Evolutionary conservation across 2,888 invertebrate genomes (phyloP).

Genomic region (Mystacides longicornis): DNA sequence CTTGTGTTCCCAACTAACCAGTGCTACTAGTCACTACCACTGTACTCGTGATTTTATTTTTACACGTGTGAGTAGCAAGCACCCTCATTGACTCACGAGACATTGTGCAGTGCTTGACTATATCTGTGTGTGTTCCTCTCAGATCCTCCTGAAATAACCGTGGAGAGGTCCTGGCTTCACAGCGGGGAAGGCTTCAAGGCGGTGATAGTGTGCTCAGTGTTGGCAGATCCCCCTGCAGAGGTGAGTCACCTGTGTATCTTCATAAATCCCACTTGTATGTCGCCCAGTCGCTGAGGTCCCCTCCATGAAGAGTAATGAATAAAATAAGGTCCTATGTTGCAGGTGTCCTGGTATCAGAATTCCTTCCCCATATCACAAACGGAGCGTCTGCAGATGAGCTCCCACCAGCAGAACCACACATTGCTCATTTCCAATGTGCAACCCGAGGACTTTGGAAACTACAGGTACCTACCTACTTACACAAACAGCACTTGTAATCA

Average conservation of each 20-base stretch:
- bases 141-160: slow-evolving; percentile 65
- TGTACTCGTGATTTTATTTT: too few relatives aligned
- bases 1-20: too few relatives aligned
- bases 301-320: too few relatives aligned
- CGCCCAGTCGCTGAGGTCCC: too few relatives aligned
- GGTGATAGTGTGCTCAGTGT: slow-evolving; percentile 59
- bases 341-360: slow-evolving; percentile 67
- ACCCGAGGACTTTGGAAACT: slow-evolving; percentile 64
- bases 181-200: slow-evolving; percentile 63
- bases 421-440: slow-evolving; percentile 53
- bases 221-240: slow-evolving; percentile 61
- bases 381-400: slow-evolving; percentile 63
- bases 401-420: slow-evolving; percentile 61
- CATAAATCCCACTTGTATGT: too few relatives aligned
- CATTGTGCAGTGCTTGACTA: background rate
- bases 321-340: too few relatives aligned
- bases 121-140: slow-evolving; percentile 28
- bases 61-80: too few relatives aligned
- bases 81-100: too few relatives aligned
- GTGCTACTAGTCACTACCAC: too few relatives aligned
- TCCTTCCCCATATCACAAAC: slow-evolving; percentile 59
- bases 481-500: too few relatives aligned
- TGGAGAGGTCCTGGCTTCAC: slow-evolving; percentile 63
- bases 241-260: too few relatives aligned
- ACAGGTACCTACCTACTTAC: slow-evolving; percentile 52